phyloP scores from a whole-genome alignment of 2,888 invertebrate genomes.

The Drosophila atripex region DNA sequence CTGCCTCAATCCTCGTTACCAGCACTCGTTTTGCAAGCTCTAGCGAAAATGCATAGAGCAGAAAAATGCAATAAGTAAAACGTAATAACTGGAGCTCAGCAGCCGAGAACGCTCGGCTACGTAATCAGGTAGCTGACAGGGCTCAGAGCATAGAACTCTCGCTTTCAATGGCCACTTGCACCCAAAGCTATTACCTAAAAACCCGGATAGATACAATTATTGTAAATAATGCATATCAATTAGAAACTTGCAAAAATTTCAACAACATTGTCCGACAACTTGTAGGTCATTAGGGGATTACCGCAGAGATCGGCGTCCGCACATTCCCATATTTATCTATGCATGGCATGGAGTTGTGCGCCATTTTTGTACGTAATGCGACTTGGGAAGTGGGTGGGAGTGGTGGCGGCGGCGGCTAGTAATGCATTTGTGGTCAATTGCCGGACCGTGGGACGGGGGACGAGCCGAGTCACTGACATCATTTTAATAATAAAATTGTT shows the following conservation, averaged over 20 bases:
- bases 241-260: constrained; percentile 1
- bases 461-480: constrained; percentile 39
- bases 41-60: constrained; percentile 47
- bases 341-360: constrained; percentile 28
- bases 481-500: constrained; percentile 81
- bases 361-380: constrained; percentile 35
- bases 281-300: constrained; percentile 38
- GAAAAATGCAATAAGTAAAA: constrained; percentile 53
- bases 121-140: constrained; percentile 20
- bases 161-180: constrained; percentile 4
- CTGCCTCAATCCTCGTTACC: constrained; percentile 23
- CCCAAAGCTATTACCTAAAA: no score
- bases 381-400: constrained; percentile 36
- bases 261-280: constrained; percentile 30
- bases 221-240: constrained; percentile 31
- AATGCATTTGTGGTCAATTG: constrained; percentile 77
- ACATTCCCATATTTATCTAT: constrained; percentile 35
- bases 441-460: constrained; percentile 18
- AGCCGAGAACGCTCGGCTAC: constrained; percentile 25
- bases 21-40: constrained; percentile 45
- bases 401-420: constrained; percentile 39
- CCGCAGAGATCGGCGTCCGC: constrained; percentile 30
- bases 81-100: constrained; percentile 48
- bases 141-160: not conserved
- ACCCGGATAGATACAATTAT: not conserved